Base-by-base conservation (phyloP, 1,140 invertebrate genomes). In the Zaprionus nigranus region DNA sequence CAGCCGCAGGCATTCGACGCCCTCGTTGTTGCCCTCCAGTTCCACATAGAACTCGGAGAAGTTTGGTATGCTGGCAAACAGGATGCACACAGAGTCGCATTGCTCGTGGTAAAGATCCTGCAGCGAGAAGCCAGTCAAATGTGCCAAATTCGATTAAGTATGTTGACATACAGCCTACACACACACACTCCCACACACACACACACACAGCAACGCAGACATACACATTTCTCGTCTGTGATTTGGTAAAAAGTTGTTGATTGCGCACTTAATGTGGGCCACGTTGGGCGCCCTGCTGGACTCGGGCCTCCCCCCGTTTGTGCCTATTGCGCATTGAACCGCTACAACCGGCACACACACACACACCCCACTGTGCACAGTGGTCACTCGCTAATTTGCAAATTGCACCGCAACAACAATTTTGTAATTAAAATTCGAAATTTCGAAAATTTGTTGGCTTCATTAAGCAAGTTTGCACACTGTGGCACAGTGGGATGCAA, bases 41-140 rank as follows among this genome's bases (percentile, higher is more conserved):
- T 99, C 98, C 51, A 98, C 97, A 93, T 99, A 99, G 93, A 99
- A 99, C 82, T 99, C 98, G 1, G 98, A 98, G 93, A 99, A 99
- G 93, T 99, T 99, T 1, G 98, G 97, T 87, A 99, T 99, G 40
- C 97, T 98, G 1, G 98, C 98, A 92, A 99, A 99, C 95, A 99
- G 96, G 36, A 99, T 97, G 93, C 98, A 99, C 9, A 99, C 98
- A 61, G 96, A 97, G 75, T 98, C 97, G 93, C 98, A 99, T 92
- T 98, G 97, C 91, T 99, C 97, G 92, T 98, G 98, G 93, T 99
- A 99, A 38, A 99, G 94, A 92, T 99, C 98, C 97, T 98, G 93
- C 5, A 57, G 28, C 24, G 56, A 68, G 57, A 53, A 67, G n/a
- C 2, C 56, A 54, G 63, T 56, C 60, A 59, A 51, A 68, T 59